Conservation (phyloP, 2,888 invertebrate species). For the Thera britannica region DNA sequence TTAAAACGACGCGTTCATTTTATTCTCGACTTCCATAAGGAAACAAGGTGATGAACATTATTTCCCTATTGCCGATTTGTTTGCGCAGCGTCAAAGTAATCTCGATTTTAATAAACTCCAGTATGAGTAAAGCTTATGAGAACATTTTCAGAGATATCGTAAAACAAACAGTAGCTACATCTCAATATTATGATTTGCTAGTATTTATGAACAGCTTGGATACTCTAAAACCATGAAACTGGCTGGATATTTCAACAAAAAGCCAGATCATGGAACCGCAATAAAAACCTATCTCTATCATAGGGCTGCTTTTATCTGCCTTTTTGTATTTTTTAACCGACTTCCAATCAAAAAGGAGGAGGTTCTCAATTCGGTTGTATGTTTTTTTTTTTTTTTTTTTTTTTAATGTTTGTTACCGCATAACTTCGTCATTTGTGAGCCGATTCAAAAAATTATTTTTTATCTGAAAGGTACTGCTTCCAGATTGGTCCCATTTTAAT, state of each 20-base stretch:
- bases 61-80: slow-evolving; percentile 26
- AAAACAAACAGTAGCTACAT: slow-evolving; percentile 32
- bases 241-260: not conserved
- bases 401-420: too few species aligned
- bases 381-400: too few species aligned
- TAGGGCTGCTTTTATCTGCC: too few species aligned
- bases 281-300: too few species aligned
- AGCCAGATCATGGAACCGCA: too few species aligned
- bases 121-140: slow-evolving; percentile 17
- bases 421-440: too few species aligned
- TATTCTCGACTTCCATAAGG: not conserved
- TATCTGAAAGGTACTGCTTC: too few species aligned
- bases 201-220: not conserved
- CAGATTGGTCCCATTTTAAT: too few species aligned
- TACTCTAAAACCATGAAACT: not conserved
- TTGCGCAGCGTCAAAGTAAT: slow-evolving; percentile 24
- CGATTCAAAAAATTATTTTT: too few species aligned
- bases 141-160: slow-evolving; percentile 26
- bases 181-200: slow-evolving; percentile 11
- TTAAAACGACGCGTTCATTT: not conserved
- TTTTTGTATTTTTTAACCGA: too few species aligned
- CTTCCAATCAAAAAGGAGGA: too few species aligned
- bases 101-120: slow-evolving; percentile 27
- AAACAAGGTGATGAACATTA: slow-evolving; percentile 10
- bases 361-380: too few species aligned